phyloP scores from a whole-genome alignment of 35 echinoderm and acorn worm genomes.

The Acanthaster planci region DNA sequence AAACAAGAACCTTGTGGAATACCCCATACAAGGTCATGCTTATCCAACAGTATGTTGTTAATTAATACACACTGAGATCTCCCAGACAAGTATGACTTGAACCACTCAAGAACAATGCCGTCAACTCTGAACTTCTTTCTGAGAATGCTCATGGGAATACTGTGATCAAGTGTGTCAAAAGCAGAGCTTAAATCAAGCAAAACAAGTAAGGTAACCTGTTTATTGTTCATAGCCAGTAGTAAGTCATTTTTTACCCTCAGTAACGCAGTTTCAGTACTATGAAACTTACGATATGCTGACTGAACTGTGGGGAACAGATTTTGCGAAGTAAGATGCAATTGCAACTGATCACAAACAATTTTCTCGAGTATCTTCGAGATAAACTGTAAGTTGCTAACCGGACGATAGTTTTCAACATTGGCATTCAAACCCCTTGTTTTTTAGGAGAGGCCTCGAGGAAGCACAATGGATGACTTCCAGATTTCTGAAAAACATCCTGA shows the following conservation, averaged over 20 bases:
- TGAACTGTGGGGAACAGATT: not conserved
- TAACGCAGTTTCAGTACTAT: not conserved
- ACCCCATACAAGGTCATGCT: not conserved
- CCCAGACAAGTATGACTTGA: constrained; percentile 15
- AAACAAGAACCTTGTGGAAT: constrained; percentile 19
- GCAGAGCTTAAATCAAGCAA: not conserved
- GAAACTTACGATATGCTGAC: not conserved
- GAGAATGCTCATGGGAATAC: not conserved
- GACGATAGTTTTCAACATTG: not conserved
- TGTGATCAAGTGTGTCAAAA: not conserved
- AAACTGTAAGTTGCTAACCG: not conserved
- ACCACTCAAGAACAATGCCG: constrained; percentile 17
- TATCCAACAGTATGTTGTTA: not conserved
- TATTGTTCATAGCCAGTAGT: not conserved
- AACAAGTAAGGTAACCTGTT: not conserved
- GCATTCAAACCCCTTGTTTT: not conserved
- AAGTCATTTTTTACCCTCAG: not conserved
- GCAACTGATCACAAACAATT: not conserved
- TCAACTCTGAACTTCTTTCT: not conserved
- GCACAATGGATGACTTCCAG: constrained; percentile 3
- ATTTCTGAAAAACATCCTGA: not conserved
- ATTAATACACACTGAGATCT: constrained; percentile 2
- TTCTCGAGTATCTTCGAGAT: not conserved
- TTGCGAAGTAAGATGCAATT: not conserved
- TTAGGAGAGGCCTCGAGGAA: not conserved